Evolutionary conservation across 1,140 invertebrate genomes (phyloP).

Genomic region (Pararge aegeria): DNA sequence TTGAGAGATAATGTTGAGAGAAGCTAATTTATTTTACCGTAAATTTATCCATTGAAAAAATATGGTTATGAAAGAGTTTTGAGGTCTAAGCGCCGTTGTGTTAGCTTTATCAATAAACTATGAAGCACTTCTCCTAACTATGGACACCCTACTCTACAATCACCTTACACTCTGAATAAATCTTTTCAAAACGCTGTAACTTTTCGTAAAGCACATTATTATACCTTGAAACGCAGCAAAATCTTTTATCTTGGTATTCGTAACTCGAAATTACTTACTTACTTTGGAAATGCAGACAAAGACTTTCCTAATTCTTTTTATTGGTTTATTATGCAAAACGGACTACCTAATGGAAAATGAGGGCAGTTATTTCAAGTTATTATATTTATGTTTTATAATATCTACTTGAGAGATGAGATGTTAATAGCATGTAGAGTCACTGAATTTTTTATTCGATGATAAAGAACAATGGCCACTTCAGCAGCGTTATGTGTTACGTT

Average conservation of each 20-base stretch:
- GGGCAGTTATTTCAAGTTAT: slow-evolving; percentile 1
- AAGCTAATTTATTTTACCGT: no score
- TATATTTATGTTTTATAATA: slow-evolving; percentile 20
- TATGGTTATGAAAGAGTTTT: no score
- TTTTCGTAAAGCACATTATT: slow-evolving; percentile 49
- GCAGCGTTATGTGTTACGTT: no score
- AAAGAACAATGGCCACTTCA: no score
- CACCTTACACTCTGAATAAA: slow-evolving; percentile 31
- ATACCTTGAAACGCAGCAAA: slow-evolving; percentile 47
- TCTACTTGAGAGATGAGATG: no score
- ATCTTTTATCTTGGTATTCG: slow-evolving; percentile 31
- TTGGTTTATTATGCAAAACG: slow-evolving; percentile 20
- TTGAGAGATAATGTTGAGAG: no score
- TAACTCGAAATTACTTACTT: slow-evolving; percentile 11
- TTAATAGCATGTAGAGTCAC: no score
- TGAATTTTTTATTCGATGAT: no score
- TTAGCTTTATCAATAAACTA: no score
- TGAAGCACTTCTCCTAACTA: no score
- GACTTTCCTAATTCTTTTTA: slow-evolving; percentile 25
- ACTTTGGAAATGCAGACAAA: slow-evolving; percentile 22
- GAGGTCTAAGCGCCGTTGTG: no score
- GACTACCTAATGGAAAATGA: slow-evolving; percentile 15
- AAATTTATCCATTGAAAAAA: no score
- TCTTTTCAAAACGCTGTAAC: slow-evolving; percentile 45
- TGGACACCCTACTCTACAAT: slow-evolving; percentile 1